Conservation (phyloP, 1,140 invertebrate species). For the Ericerus pela region DNA sequence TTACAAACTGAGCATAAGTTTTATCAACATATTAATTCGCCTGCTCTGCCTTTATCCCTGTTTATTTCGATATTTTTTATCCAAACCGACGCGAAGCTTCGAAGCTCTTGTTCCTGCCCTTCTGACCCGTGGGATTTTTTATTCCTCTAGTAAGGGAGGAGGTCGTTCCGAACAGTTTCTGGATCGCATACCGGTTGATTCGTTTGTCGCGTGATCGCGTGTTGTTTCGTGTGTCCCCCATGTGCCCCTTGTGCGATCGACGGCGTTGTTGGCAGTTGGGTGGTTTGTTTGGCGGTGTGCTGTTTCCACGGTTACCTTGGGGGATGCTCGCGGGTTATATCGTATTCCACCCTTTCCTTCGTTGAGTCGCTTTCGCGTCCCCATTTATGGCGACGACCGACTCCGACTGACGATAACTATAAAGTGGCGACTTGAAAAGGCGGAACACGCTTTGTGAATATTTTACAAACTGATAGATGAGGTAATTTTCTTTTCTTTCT, state of each 20-base stretch:
- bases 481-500: neutral
- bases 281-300: conserved; percentile 3
- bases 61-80: too few relatives aligned
- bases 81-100: too few relatives aligned
- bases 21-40: too few relatives aligned
- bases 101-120: too few relatives aligned
- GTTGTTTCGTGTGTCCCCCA: too few relatives aligned
- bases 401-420: neutral
- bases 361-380: neutral
- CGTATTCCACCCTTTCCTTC: conserved; percentile 5
- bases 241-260: too few relatives aligned
- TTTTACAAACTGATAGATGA: neutral
- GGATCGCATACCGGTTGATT: conserved; percentile 10
- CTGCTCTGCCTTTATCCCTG: too few relatives aligned
- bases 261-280: too few relatives aligned
- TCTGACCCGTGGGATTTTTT: too few relatives aligned
- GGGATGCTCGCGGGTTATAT: conserved; percentile 1
- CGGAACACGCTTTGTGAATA: conserved; percentile 6
- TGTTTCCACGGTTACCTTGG: conserved; percentile 5
- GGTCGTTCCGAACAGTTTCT: too few relatives aligned
- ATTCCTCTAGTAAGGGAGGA: too few relatives aligned
- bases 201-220: conserved; percentile 4
- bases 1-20: too few relatives aligned
- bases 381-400: neutral
- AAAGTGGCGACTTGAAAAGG: neutral